phyloP scores from a whole-genome alignment of 2,797 vertebrate genomes.

The Lepilemur ruficaudatus region DNA sequence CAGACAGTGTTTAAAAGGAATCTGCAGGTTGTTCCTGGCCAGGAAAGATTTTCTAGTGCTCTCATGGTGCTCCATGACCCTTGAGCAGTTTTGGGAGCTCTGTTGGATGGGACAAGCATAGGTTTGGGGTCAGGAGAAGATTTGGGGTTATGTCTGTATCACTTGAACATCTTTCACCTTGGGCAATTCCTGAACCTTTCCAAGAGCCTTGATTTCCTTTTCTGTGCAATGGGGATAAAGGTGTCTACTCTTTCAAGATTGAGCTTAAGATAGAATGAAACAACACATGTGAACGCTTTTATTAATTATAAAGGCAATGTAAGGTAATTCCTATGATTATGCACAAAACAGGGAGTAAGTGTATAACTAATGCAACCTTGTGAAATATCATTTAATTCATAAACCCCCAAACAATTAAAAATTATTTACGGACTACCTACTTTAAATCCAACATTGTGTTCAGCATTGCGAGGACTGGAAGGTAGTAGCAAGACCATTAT shows the following conservation, averaged over 20 bases:
- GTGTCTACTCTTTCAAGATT: not conserved
- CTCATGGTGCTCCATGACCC: not conserved
- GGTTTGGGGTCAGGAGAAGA: not conserved
- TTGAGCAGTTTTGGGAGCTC: not conserved
- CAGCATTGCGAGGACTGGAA: not conserved
- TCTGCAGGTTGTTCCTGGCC: not conserved
- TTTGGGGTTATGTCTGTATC: not conserved
- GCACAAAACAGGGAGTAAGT: not conserved
- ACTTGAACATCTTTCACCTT: not conserved
- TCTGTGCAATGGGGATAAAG: not conserved
- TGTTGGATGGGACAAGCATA: not conserved
- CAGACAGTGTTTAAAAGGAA: not conserved
- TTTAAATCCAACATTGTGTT: not conserved
- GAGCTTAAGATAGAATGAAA: not conserved
- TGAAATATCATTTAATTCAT: not conserved
- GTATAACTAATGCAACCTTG: not conserved
- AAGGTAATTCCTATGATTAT: not conserved
- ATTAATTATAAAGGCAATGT: not conserved
- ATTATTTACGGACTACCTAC: not conserved
- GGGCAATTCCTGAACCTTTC: not conserved
- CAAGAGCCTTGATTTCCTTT: not conserved
- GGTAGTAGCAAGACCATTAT: not conserved
- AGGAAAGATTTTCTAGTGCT: not conserved
- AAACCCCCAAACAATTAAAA: not conserved
- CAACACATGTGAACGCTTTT: not conserved